Evolutionary conservation across 2,888 invertebrate genomes (phyloP), one percentile per base, ranked within the genome.

Genomic region (Hypsopygia costalis): DNA sequence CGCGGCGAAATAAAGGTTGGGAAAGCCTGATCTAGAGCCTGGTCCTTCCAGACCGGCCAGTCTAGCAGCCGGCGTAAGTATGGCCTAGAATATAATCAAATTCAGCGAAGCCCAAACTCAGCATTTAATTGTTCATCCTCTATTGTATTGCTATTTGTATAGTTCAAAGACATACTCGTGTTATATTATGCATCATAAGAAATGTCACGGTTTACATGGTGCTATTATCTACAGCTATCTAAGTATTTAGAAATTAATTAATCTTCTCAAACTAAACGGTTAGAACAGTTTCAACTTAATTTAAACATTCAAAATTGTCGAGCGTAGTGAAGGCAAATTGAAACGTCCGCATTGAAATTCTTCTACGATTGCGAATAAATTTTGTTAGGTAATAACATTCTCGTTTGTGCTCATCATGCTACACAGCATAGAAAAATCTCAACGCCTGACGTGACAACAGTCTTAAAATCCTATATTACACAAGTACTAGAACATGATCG

Each of bases 401-500:
- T 44, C 38, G 35, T 68, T 69, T 66, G 66, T 68, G 69, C 68
- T 59, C 21, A 1, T 42, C 16, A 9, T 6, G 34, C n/a, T 31
- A 44, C 38, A 11, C 12, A 9, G n/a, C 36, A 49, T 41, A 52
- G 48, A 54, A 51, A 51, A 51, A 52, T 43, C 40, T 46, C 58
- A 51, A 56, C 57, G 29, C 45, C 61, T 43, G 49, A 51, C 53
- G 48, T 49, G 55, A 48, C 61, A 60, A 57, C 51, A 55, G 50
- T 62, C 69, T 68, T 69, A 71, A 45, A 53, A 66, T 48, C 52
- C 67, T 78, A 78, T 51, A 57, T 69, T 66, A 78, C 62, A 75
- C 62, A 65, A 74, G 54, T 57, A 61, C 62, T 62, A 64, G 67
- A 70, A 66, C 65, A 75, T 70, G 66, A 75, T 65, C 71, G 67